Evolutionary conservation across 2,113 vertebrate species (phyloP), one percentile per base, ranked within the genome.

Genomic region (Cebidichthys violaceus): DNA sequence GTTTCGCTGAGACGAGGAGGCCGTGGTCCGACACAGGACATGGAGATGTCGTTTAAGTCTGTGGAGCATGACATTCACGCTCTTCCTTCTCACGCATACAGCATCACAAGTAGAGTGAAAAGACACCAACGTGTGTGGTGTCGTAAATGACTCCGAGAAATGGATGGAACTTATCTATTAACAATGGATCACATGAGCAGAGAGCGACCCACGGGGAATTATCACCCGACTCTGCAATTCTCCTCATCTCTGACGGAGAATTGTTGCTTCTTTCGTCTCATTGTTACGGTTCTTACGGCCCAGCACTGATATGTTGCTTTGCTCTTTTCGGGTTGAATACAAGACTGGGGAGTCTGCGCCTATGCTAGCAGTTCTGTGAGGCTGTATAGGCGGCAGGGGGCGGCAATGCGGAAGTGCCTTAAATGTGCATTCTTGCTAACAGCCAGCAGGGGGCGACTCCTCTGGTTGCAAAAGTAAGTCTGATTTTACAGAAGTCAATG

Each of bases 11-110:
- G 84, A 65, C 2, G 66, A 41, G 59, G n/a, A 14, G 57, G 60
- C 24, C n/a, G 5, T 2, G 47, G 73, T 64, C 55, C n/a, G 68
- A 77, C 43, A 66, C 70, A 47, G 33, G 61, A 67, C 61, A 6
- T 54, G 55, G 79, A 70, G 62, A 33, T 27, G 0, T 37, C 89
- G 89, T 86, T 87, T 73, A 66, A 76, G 86, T 27, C 60, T 77
- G 54, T 62, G 54, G 50, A 84, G 31, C 55, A 5, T 47, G 37
- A 72, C 62, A 79, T 76, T 33, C 5, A 0, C 18, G 1, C 50
- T 50, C 54, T 20, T 72, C 54, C 27, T 66, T 69, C 54, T 33
- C 33, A 33, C 1, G 33, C 33, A 54, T 8, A 14, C 33, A 47
- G 47, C 65, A 55, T 13, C 70, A 45, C 41, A 18, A 39, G 13